Conservation (phyloP, 2,113 vertebrate species). For the Leptosomus discolor region DNA sequence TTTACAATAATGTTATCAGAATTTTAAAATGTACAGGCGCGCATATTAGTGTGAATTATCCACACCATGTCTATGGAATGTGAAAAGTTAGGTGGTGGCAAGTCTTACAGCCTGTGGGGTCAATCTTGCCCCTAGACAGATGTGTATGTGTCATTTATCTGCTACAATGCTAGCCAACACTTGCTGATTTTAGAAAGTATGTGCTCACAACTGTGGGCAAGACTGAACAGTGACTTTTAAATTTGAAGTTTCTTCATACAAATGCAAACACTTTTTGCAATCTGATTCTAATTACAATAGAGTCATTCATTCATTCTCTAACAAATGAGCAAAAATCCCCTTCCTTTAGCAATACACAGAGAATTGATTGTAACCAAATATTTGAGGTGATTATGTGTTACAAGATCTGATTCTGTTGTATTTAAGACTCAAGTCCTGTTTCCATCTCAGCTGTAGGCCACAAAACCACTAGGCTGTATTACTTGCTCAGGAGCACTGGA, state of each 20-base stretch:
- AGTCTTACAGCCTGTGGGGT: slow-evolving; percentile 17
- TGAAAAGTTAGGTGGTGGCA: not conserved
- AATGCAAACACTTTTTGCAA: slow-evolving; percentile 59
- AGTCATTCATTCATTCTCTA: slow-evolving; percentile 24
- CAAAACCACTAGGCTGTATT: not conserved
- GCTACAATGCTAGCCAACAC: not conserved
- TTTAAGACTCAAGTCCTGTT: not conserved
- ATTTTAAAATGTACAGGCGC: not conserved
- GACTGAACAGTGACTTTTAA: slow-evolving; percentile 41
- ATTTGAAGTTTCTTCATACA: slow-evolving; percentile 40
- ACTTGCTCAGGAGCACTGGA: not conserved
- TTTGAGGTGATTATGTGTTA: slow-evolving; percentile 27
- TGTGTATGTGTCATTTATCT: not conserved
- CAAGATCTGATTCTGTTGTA: slow-evolving; percentile 10
- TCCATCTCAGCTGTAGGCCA: not conserved
- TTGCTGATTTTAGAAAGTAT: slow-evolving; percentile 45
- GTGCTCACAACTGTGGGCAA: slow-evolving; percentile 34
- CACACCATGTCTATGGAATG: not conserved
- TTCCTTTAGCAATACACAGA: slow-evolving; percentile 42
- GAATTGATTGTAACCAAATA: slow-evolving; percentile 14
- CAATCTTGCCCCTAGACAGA: not conserved
- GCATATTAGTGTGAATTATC: not conserved
- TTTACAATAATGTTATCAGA: not conserved
- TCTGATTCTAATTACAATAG: slow-evolving; percentile 58
- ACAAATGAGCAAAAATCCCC: slow-evolving; percentile 60